phyloP scores from a whole-genome alignment of 2,113 vertebrate species.

The Mormyrus iriodes region DNA sequence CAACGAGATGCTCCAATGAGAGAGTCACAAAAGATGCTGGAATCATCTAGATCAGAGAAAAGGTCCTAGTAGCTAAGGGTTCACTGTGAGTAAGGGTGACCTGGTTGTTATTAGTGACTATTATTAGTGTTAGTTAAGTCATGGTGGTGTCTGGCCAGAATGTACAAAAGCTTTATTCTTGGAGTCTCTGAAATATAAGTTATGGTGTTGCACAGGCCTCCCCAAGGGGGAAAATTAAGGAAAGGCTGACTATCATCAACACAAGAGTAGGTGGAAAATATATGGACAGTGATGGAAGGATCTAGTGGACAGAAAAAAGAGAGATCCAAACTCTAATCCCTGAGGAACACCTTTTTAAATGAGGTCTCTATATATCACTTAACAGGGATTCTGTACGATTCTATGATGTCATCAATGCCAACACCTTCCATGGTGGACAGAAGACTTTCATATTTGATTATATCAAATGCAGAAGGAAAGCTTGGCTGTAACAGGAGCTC shows the following conservation, averaged over 20 bases:
- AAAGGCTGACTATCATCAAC: not conserved
- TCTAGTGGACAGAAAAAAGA: not conserved
- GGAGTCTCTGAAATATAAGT: not conserved
- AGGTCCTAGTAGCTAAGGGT: not conserved
- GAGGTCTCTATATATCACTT: not conserved
- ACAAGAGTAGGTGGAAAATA: not conserved
- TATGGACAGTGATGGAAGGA: not conserved
- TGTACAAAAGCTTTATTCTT: not conserved
- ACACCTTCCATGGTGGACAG: not conserved
- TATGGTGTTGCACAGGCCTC: not conserved
- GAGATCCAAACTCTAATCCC: not conserved
- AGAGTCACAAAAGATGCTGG: not conserved
- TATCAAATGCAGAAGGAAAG: not conserved
- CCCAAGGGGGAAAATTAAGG: not conserved
- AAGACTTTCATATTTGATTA: not conserved
- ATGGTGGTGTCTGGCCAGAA: not conserved
- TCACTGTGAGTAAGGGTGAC: not conserved
- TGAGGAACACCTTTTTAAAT: not conserved
- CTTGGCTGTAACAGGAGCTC: not conserved
- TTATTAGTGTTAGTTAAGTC: too few species aligned
- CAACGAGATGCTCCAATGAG: not conserved
- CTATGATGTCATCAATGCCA: not conserved
- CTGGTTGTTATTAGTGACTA: not conserved
- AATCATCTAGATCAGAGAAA: not conserved
- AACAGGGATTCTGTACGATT: not conserved